phyloP scores from a whole-genome alignment of 2,113 vertebrate genomes.

The Nerophis ophidion region DNA sequence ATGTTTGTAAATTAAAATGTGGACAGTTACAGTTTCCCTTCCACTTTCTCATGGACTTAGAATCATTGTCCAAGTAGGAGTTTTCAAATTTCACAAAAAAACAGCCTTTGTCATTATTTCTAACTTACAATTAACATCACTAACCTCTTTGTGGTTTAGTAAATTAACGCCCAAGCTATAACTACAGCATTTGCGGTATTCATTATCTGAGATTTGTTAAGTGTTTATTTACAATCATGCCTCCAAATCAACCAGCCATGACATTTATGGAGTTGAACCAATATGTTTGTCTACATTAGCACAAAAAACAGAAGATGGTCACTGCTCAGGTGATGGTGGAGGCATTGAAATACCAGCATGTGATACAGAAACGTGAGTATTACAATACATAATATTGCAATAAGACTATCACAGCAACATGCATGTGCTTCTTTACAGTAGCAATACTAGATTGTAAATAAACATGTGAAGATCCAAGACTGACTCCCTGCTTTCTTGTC shows the following conservation, averaged over 20 bases:
- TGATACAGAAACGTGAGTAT: constrained; percentile 76
- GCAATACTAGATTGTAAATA: not conserved
- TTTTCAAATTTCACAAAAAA: too few species aligned
- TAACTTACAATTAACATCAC: too few species aligned
- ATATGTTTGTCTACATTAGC: constrained; percentile 57
- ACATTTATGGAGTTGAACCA: not conserved
- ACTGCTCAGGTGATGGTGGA: constrained; percentile 79
- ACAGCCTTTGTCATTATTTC: too few species aligned
- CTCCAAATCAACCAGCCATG: not conserved
- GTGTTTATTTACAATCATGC: not conserved
- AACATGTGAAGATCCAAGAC: constrained; percentile 2
- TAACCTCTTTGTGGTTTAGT: too few species aligned
- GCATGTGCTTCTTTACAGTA: not conserved
- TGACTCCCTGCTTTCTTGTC: not conserved
- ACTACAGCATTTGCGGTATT: too few species aligned
- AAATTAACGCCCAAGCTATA: too few species aligned
- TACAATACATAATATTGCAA: too few species aligned
- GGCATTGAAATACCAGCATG: constrained; percentile 75
- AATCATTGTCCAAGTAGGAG: too few species aligned
- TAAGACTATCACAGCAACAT: not conserved
- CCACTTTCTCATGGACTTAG: too few species aligned
- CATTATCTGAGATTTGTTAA: not conserved
- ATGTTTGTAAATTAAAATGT: too few species aligned
- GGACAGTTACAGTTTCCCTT: too few species aligned
- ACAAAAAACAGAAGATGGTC: constrained; percentile 72